Base-by-base conservation (phyloP, 2,888 invertebrate genomes). In the Chaitophorus viminalis region DNA sequence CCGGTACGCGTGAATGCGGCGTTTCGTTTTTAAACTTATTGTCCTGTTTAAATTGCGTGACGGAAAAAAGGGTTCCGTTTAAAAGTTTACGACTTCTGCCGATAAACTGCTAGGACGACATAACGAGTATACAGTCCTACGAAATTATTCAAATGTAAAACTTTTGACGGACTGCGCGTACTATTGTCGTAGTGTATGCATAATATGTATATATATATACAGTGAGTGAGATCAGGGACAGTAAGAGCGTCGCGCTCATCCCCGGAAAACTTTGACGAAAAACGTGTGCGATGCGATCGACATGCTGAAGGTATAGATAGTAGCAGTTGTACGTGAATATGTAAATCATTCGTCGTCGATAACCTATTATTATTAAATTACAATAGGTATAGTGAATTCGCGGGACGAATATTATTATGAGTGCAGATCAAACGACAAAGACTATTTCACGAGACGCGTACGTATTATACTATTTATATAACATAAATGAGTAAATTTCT, bases 111-210 rank as follows among this genome's bases (percentile, higher is more conserved):
- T 60, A 21, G 60, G 60, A 60, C 60, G 2, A 3, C 60, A 25
- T 25, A 60, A 25, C 29, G 11, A n/a, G 70, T 17, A 31, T 31
- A 31, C 17, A 70, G 25, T 54, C 9, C 70, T 52, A 72, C 82
- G 52, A 54, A 77, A 54, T 52, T 77, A 77, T 77, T 77, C 54
- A 52, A 77, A 52, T 77, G n/a, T 39, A 75, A 77, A 77, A 77
- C 77, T 77, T 77, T 18, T 29, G 77, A 52, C 77, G 52, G 39
- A 52, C 39, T 21, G 33, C 21, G 36, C 29, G 9, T 29, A 52
- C 21, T 25, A 25, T 39, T 33, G 25, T 39, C 29, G 8, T 25
- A 60, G 60, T 9, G 60, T 6, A 5, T 60, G 6, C 60, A 3
- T 29, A n/a, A 9, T 68, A 29, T 54, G 5, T 21, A 25, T 21